A percentile compares a stretch with the other conserved stretches of the same genome.
These are phyloP conservation scores for Cancer borealis DNA, from an alignment of 2,888 invertebrate species.

Conservation along the genomic window DNA sequence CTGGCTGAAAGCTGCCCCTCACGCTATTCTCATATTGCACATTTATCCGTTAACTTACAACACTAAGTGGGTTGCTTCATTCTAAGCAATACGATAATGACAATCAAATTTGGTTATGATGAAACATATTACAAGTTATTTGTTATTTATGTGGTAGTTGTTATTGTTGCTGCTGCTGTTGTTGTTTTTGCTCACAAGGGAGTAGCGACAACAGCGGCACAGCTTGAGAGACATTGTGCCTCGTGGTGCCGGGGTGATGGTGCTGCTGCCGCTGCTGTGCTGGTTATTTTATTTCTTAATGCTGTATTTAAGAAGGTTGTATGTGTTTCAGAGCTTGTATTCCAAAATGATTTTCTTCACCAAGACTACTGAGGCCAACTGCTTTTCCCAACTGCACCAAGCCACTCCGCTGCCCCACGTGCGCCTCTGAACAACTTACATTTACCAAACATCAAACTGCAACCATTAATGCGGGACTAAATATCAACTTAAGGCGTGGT, in stretches of 20 bases:
- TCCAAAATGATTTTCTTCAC: slow-evolving; percentile 52
- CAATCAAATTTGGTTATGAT: slow-evolving; percentile 15
- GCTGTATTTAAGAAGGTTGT: slow-evolving; percentile 43
- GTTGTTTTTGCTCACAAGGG: background rate
- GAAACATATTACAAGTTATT: slow-evolving; percentile 23
- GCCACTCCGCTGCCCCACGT: slow-evolving; percentile 8
- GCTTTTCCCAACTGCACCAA: background rate
- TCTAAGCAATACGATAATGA: background rate
- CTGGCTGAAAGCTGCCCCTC: slow-evolving; percentile 30
- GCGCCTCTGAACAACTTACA: background rate
- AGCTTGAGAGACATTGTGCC: background rate
- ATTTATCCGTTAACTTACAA: slow-evolving; percentile 37
- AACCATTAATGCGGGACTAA: background rate
- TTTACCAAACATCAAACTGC: background rate
- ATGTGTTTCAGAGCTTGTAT: slow-evolving; percentile 16
- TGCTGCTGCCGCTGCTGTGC: background rate
- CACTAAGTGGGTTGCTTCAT: slow-evolving; percentile 8
- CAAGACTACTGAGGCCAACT: slow-evolving; percentile 63
- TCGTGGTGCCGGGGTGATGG: background rate
- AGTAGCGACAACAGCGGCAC: background rate
- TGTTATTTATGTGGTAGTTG: background rate
- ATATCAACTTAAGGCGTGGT: background rate
- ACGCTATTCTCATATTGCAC: slow-evolving; percentile 31
- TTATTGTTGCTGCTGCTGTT: background rate
- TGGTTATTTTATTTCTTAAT: slow-evolving; percentile 15